phyloP scores from a whole-genome alignment of 2,113 vertebrate genomes.

The Gobiocypris rarus region DNA sequence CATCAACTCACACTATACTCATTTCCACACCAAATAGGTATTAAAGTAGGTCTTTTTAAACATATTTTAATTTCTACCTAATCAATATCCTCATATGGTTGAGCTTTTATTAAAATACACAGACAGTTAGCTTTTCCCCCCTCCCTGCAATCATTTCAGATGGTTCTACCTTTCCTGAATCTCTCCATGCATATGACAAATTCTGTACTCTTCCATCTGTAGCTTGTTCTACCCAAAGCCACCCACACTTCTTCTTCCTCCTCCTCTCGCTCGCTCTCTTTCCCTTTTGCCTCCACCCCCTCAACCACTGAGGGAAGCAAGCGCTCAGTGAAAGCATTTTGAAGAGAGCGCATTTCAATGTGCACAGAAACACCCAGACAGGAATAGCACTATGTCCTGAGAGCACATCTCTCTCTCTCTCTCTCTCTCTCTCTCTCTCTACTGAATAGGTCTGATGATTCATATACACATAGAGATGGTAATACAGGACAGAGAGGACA shows the following conservation, averaged over 20 bases:
- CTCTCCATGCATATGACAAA: slow-evolving; percentile 34
- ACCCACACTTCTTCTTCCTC: slow-evolving; percentile 43
- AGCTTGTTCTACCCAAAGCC: slow-evolving; percentile 47
- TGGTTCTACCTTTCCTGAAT: slow-evolving; percentile 1
- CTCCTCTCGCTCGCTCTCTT: slow-evolving; percentile 26
- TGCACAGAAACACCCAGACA: slow-evolving; percentile 60
- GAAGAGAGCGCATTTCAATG: slow-evolving; percentile 50
- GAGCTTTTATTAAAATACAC: neutral
- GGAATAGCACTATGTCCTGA: slow-evolving; percentile 56
- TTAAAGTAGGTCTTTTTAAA: too few species aligned
- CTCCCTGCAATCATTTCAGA: neutral
- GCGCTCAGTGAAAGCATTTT: slow-evolving; percentile 51
- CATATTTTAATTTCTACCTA: neutral
- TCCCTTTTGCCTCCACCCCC: slow-evolving; percentile 21
- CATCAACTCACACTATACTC: too few species aligned
- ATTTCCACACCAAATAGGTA: too few species aligned
- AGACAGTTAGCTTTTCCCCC: neutral
- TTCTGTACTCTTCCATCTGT: slow-evolving; percentile 49
- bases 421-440: slow-evolving; percentile 40
- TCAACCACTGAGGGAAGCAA: slow-evolving; percentile 42
- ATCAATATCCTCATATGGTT: neutral
- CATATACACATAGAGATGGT: slow-evolving; percentile 53
- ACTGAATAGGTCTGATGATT: slow-evolving; percentile 49
- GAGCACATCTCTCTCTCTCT: slow-evolving; percentile 37
- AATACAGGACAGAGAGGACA: slow-evolving; percentile 55